Percentiles rank a stretch among this genome's conserved stretches.
Evolutionary conservation across 2,888 invertebrate genomes (phyloP).

Genomic region (Neria commutata): DNA sequence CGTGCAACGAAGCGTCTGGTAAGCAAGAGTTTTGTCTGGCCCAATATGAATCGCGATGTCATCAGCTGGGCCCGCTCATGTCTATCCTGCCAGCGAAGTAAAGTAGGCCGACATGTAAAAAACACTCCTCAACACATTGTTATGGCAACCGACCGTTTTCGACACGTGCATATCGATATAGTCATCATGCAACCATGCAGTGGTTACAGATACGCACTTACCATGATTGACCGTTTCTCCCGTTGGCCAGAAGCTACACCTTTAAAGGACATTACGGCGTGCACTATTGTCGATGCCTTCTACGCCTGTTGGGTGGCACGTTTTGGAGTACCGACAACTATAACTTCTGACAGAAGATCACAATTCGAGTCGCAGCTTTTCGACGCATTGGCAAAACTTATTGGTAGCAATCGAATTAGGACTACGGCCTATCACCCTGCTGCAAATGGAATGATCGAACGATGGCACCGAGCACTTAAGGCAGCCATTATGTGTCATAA

Average conservation of each 20-base stretch:
- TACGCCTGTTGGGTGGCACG: slow-evolving; percentile 52
- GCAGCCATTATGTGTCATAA: slow-evolving; percentile 38
- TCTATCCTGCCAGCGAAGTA: slow-evolving; percentile 19
- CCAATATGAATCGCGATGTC: slow-evolving; percentile 23
- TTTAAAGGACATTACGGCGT: slow-evolving; percentile 35
- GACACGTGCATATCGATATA: slow-evolving; percentile 59
- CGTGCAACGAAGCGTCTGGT: slow-evolving; percentile 20
- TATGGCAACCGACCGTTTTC: slow-evolving; percentile 33
- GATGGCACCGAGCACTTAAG: slow-evolving; percentile 56
- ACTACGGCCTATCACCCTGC: slow-evolving; percentile 53
- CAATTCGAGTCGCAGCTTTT: slow-evolving; percentile 51
- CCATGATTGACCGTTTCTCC: slow-evolving; percentile 24
- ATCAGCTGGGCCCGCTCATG: slow-evolving; percentile 13
- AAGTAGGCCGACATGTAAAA: slow-evolving; percentile 13
- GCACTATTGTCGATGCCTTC: slow-evolving; percentile 31
- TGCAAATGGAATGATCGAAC: slow-evolving; percentile 56
- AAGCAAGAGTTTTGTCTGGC: slow-evolving; percentile 21
- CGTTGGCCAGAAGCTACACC: slow-evolving; percentile 40
- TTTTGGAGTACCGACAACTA: slow-evolving; percentile 50
- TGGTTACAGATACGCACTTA: slow-evolving; percentile 46
- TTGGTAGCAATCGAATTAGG: slow-evolving; percentile 34
- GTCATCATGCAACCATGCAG: slow-evolving; percentile 23
- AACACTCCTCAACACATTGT: slow-evolving; percentile 5
- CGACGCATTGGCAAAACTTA: slow-evolving; percentile 34
- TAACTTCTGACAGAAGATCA: slow-evolving; percentile 50